Conservation (phyloP, 2,888 invertebrate genomes). For the Monoplex corrugatus region DNA sequence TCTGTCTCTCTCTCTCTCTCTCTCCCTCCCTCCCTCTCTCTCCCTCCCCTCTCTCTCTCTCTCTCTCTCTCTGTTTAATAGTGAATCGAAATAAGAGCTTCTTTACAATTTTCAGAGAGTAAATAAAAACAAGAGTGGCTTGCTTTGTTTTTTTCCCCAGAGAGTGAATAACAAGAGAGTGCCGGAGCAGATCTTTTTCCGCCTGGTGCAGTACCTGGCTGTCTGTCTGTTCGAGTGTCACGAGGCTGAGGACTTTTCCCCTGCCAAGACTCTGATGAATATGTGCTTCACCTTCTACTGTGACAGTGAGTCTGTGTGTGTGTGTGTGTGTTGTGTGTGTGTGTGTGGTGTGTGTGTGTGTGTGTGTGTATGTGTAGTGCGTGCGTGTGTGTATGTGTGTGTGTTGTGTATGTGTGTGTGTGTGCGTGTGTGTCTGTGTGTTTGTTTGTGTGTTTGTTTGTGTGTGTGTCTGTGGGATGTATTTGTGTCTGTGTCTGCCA, state of each 20-base stretch:
- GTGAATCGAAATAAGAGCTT: too few species aligned
- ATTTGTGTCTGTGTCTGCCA: conserved; percentile 84
- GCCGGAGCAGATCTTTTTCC: conserved; percentile 87
- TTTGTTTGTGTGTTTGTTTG: background rate
- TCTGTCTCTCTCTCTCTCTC: conserved; percentile 28
- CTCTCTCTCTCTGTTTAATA: background rate
- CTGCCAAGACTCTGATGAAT: conserved; percentile 89
- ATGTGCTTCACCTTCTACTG: conserved; percentile 89
- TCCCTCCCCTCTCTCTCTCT: background rate
- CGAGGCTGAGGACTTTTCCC: conserved; percentile 88
- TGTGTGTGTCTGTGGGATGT: background rate
- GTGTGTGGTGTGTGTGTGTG: background rate
- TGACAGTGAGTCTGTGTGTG: conserved; percentile 84
- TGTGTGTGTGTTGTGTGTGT: background rate
- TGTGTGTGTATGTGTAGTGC: too few species aligned
- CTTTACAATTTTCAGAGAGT: background rate
- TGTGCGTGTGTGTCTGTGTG: background rate
- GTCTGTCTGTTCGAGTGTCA: conserved; percentile 88
- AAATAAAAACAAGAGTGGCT: background rate
- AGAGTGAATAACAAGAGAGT: conserved; percentile 86
- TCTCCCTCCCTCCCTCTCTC: background rate
- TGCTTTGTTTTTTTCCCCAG: conserved; percentile 81
- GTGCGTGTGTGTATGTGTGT: too few species aligned
- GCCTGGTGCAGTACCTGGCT: conserved; percentile 88
- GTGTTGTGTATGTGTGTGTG: background rate